Base-by-base conservation (phyloP, 2,113 vertebrate species). In the Morone chrysops region DNA sequence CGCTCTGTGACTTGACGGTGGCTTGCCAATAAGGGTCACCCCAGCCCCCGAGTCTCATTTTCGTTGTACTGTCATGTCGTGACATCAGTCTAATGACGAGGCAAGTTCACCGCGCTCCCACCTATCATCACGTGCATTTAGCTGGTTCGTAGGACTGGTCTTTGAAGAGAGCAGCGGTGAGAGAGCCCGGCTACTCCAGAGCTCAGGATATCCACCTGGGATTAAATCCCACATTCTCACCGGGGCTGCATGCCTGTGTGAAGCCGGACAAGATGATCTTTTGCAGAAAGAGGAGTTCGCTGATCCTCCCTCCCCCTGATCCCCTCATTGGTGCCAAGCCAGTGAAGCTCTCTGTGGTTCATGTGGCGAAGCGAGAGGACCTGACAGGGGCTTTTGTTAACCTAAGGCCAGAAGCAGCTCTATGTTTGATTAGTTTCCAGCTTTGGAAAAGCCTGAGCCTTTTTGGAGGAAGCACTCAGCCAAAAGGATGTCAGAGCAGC, bases 341-440 rank as follows among this genome's bases (percentile, higher is more conserved):
- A 93, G 81, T 80, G 91, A 82, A 81, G 87, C 85, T 91, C 77
- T 89, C 85, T 82, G 86, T 81, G 81, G 90, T 87, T 92, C 87
- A 85, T 93, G 89, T 84, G 89, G 87, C 77, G 31, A 69, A 78
- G 85, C 78, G 36, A 72, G 78, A 84, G 85, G 89, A 93, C 92
- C 92, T 94, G 90, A 94, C 93, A 92, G 90, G 89, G 89, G 90
- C 90, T 90, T 94, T 94, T 95, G 92, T 94, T 92, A 93, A 93
- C 90, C 88, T 91, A 86, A 89, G 90, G 81, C 84, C 87, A 87
- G 81, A 88, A 91, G 82, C 87, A 90, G 92, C 90, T 90, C 87
- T 65, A 79, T 87, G 87, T 95, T 92, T 93, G 93, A 94, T 93
- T 92, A 87, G 91, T 75, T 92, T 94, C 92, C 91, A 92, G 89